Base-by-base conservation (phyloP, 1,140 invertebrate genomes). In the Leptinotarsa lineolata region DNA sequence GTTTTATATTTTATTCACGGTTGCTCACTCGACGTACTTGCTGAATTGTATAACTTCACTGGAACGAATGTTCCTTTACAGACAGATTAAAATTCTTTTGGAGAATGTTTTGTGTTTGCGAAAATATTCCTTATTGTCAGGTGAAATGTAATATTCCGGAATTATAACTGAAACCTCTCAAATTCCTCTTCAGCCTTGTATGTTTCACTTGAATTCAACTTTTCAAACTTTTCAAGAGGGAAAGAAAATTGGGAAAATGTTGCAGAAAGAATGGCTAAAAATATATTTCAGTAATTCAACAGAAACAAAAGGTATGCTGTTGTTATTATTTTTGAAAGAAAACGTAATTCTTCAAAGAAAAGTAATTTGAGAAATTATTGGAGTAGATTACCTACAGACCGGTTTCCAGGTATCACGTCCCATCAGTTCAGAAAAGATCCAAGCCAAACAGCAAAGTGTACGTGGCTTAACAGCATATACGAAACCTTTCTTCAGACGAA, bases 61-160 rank as follows among this genome's bases (percentile, higher is more conserved):
- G 70, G 64, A 74, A 74, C 70, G 70, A 74, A 74, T 66, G 67
- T 65, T 74, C 64, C 44, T 63, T 60, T 66, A 15, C 66, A 48
- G 58, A 74, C 68, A 74, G 70, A 74, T 74, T 74, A 74, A 74
- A 74, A 74, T 74, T 70, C 68, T 74, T 48, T 68, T 68, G 11
- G n/a, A 68, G 45, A 48, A 21, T 46, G 8, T 68, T 45, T 20
- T 64, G 6, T 60, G n/a, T 8, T 21, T 18, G 58, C 58, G 21
- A 60, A 60, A 18, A 60, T 60, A 60, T 60, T 18, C 64, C 39
- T 66, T 66, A 66, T 66, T 66, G 30, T 66, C 18, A 39, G 64
- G 3, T 22, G 30, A 66, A 66, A 39, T 39, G 39, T 39, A 30
- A 66, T 66, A 66, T 66, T 66, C 18, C 64, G 4, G 22, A 66